These are phyloP conservation scores for Riparia riparia DNA, from an alignment of 2,113 vertebrate species.

Conservation along the genomic window DNA sequence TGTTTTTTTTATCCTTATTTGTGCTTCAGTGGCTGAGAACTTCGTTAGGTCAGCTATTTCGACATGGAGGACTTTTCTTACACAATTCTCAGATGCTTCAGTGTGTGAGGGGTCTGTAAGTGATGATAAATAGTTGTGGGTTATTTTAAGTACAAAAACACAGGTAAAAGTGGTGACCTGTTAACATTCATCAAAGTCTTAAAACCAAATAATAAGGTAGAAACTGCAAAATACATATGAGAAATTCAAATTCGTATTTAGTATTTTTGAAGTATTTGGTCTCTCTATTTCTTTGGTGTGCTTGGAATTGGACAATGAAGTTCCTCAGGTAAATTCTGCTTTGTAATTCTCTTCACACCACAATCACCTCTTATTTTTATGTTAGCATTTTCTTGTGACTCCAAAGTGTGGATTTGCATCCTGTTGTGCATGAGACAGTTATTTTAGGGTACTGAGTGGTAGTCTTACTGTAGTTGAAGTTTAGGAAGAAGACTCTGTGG, in stretches of 20 bases:
- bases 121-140: accelerated
- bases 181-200: not conserved
- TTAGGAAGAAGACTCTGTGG: not conserved
- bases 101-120: not conserved
- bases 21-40: not conserved
- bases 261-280: not conserved
- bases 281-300: not conserved
- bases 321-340: not conserved
- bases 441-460: not conserved
- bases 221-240: not conserved
- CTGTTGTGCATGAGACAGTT: not conserved
- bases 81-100: not conserved
- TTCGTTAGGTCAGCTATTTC: not conserved
- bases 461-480: not conserved
- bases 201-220: not conserved
- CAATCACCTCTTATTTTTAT: not conserved
- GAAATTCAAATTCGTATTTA: not conserved
- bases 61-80: not conserved
- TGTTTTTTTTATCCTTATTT: not conserved
- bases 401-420: not conserved
- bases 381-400: not conserved
- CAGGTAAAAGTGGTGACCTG: not conserved
- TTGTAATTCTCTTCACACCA: not conserved
- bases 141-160: not conserved
- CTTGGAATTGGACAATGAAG: not conserved